A percentile compares a stretch with the other conserved stretches of the same genome.
Evolutionary conservation across 2,888 invertebrate species (phyloP).

Genomic region (Clostera curtula): DNA sequence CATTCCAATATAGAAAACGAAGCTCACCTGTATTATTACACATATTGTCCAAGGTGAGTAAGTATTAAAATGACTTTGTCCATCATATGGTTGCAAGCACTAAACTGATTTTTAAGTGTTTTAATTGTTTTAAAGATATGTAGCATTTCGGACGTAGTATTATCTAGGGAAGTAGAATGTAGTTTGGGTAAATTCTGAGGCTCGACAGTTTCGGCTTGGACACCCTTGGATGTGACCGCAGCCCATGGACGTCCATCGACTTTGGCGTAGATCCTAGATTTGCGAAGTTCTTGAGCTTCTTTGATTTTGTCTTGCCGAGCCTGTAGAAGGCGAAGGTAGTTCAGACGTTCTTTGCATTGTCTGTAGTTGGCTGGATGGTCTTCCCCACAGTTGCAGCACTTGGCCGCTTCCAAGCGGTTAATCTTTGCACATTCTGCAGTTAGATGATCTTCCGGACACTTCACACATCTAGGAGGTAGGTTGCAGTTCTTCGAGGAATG

Average conservation of each 20-base stretch:
- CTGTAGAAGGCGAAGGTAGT: not conserved
- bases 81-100: conserved; percentile 3
- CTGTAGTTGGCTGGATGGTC: conserved; percentile 8
- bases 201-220: not conserved
- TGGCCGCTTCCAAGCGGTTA: not conserved
- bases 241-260: conserved; percentile 1
- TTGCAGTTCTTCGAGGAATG: conserved; percentile 10
- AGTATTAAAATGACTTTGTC: conserved; percentile 9
- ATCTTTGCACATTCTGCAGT: conserved; percentile 1
- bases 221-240: not conserved
- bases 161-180: not conserved
- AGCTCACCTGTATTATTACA: conserved; percentile 3
- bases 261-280: not conserved
- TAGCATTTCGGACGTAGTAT: conserved; percentile 4
- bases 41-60: conserved; percentile 7
- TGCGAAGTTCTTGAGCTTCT: too few relatives aligned
- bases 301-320: conserved; percentile 1
- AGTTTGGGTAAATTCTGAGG: too few relatives aligned
- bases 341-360: conserved; percentile 4
- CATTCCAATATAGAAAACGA: conserved; percentile 6
- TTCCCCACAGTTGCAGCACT: conserved; percentile 5
- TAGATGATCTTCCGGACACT: conserved; percentile 2
- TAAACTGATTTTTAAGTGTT: conserved; percentile 5
- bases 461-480: conserved; percentile 5
- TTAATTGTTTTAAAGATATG: conserved; percentile 4